Evolutionary conservation across 1,140 invertebrate species (phyloP), one percentile per base, ranked within the genome.

Genomic region (Laodelphax striatellus): DNA sequence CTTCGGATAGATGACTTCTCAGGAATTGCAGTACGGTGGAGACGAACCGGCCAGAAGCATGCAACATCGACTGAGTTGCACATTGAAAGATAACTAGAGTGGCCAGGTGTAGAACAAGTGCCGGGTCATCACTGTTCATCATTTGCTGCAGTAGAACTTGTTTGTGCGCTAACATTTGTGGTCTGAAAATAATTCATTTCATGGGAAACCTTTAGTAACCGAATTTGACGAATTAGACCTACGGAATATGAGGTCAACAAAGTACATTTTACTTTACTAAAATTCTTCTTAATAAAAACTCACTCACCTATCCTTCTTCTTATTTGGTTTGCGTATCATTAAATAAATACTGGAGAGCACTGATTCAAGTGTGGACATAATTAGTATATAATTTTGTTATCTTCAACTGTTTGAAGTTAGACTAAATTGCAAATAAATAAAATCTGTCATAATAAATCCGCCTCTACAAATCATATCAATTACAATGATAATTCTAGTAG

Each of bases 31-130:
- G 74, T 62, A 97, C 82, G 19, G 82, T 77, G 0, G 91, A 85
- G 4, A 97, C 89, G 75, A 93, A 92, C 71, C 90, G 84, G 0
- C 94, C 94, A 22, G 92, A 94, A 11, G 90, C 90, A 70, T 97
- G 90, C 14, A 98, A 66, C 73, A 94, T 89, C 65, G 74, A 82
- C 67, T 91, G 84, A 13, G 87, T 91, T 0, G 84, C 76, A 10
- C 82, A 79, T 19, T 89, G 90, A 67, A 95, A 95, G 19, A 96
- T 77, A 24, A 94, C 76, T 46, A 94, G 78, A 6, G 80, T 81
- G 1, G 83, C 81, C 43, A 96, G 73, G 72, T 97, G 93, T 14
- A 98, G 72, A n/a, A 84, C 78, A 38, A 94, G 72, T 0, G 93
- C 90, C 28, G 90, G 81, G 70, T 96, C 92, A 38, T 80, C 74